Conservation (phyloP, 2,888 invertebrate species). For the Drosophila pegasa region DNA sequence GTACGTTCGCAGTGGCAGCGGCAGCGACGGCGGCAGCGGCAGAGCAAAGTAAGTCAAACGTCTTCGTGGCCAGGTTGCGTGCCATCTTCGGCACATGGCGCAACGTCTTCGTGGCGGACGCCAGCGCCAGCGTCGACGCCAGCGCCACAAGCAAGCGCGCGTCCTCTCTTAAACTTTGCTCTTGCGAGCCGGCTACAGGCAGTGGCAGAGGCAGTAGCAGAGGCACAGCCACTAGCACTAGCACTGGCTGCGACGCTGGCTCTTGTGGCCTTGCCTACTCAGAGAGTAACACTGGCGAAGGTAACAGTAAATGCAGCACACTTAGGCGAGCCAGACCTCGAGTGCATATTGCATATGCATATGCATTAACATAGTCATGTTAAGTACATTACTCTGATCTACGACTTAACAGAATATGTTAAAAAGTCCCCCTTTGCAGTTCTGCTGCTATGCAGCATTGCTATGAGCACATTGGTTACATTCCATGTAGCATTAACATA, state of each 20-base stretch:
- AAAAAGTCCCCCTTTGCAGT: not conserved
- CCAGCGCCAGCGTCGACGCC: constrained; percentile 24
- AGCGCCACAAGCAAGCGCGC: too few species aligned
- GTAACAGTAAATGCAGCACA: constrained; percentile 8
- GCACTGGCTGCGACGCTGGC: not conserved
- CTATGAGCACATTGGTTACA: too few species aligned
- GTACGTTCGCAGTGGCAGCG: constrained; percentile 47
- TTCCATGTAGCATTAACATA: too few species aligned
- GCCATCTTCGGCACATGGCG: constrained; percentile 59
- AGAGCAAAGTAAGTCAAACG: constrained; percentile 73
- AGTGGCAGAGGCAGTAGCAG: not conserved
- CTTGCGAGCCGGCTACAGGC: constrained; percentile 15
- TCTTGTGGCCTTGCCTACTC: not conserved
- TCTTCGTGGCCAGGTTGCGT: constrained; percentile 56
- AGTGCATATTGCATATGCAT: not conserved
- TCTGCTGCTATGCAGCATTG: too few species aligned
- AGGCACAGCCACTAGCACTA: not conserved
- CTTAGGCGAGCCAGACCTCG: not conserved
- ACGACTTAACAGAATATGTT: not conserved
- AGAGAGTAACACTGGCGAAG: not conserved
- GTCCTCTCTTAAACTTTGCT: constrained; percentile 54
- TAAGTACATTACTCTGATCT: not conserved
- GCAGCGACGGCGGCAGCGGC: too few species aligned
- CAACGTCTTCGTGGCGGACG: constrained; percentile 56
- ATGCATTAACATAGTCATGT: not conserved